Base-by-base conservation (phyloP, 2,113 vertebrate species). In the Aramus guarauna region DNA sequence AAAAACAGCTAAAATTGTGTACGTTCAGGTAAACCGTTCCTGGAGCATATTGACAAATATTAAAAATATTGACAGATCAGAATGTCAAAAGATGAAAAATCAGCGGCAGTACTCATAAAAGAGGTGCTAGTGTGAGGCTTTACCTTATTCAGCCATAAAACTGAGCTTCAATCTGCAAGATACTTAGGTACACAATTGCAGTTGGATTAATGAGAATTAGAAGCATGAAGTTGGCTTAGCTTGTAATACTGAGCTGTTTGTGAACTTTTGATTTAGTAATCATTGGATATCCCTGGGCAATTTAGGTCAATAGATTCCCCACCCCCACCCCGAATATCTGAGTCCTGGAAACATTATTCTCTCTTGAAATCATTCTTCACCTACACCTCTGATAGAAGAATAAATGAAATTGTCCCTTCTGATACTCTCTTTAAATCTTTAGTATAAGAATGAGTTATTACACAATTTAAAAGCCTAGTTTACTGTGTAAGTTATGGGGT, bases 381-480 rank as follows among this genome's bases (percentile, higher is more conserved):
- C 63, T 86, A 81, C 91, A 60, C 69, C 13, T 82, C 74, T 76
- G 81, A 86, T 87, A n/a, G 34, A 82, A 94, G 81, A 95, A 93
- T n/a, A 77, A 95, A 93, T 79, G 4, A 85, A 92, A 94, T 53
- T 76, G n/a, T 87, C 32, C 59, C 39, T 79, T 59, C 52, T 71
- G 26, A 81, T 71, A 8, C 39, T 86, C 72, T 95, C 50, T 71
- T 47, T 93, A 94, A 94, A 85, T 50, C 36, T 76, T 72, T 90
- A 20, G 39, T 63, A 15, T 62, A 72, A 88, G 29, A 66, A 88
- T 64, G 77, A 94, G 71, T 83, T 95, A 78, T 90, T 67, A 88
- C 23, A 80, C n/a, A 88, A 79, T 85, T 80, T 78, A 56, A 92
- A 95, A 81, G 67, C 41, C 34, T 83, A 50, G 14, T 74, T 94